Base-by-base conservation (phyloP, 2,888 invertebrate genomes). In the Venusia cambrica region DNA sequence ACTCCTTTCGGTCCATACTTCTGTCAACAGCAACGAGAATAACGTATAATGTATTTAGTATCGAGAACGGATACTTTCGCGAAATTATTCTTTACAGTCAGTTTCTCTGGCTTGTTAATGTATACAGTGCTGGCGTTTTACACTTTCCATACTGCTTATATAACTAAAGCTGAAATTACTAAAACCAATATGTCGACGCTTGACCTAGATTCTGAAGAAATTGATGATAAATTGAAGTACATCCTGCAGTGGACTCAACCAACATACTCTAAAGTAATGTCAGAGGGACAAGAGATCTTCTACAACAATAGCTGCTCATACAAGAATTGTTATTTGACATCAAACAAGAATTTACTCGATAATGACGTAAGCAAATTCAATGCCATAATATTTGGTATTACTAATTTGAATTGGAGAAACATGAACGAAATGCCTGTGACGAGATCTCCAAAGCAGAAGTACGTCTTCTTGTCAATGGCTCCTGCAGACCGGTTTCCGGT, bases 81-180 rank as follows among this genome's bases (percentile, higher is more conserved):
- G 1, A 80, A 74, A 58, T 50, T 79, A 49, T 84, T 84, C 48
- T 79, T 83, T 40, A 25, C 73, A n/a, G 43, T 83, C 6, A 72
- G 73, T 36, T 62, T 73, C 28, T 61, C 57, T 5, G 81, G 81
- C 3, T 39, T 84, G 15, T 10, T 78, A 5, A 67, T 68, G 57
- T 83, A 83, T 34, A 45, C 59, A 1, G 40, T 65, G 0, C 38
- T 84, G 6, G 76, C 73, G 0, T 73, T 84, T 46, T 78, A 75
- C 37, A 67, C 78, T 0, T 71, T 80, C 10, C 81, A 74, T 9
- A 62, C 62, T 0, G 62, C 74, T 0, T 65, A 61, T 5, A 61
- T 54, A 0, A 53, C 52, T 1, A 50, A 64, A 33, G 40, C 58
- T 3, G 55, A 49, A 28, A 50, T 32, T 5, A 37, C 48, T 28